Evolutionary conservation across 2,888 invertebrate genomes (phyloP).

Genomic region (Tiliacea aurago): DNA sequence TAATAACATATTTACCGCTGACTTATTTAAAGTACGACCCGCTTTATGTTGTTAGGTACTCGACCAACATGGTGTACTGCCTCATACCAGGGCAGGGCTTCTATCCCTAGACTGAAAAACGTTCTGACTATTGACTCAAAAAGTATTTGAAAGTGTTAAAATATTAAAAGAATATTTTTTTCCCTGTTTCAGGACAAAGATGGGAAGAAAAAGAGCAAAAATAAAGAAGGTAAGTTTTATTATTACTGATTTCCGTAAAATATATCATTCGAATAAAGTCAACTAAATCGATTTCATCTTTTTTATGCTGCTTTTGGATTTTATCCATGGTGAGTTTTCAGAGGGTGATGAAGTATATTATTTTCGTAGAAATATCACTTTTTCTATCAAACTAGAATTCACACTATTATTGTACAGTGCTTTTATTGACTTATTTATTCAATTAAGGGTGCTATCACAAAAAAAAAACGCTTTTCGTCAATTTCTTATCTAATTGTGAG

Average conservation of each 20-base stretch:
- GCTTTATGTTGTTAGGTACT: too few species aligned
- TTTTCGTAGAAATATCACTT: neutral
- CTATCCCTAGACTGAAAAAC: neutral
- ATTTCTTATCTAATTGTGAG: too few species aligned
- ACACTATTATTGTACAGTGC: neutral
- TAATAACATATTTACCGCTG: neutral
- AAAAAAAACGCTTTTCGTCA: too few species aligned
- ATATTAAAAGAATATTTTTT: conserved; percentile 55
- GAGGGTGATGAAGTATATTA: conserved; percentile 12
- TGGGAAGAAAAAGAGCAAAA: conserved; percentile 95
- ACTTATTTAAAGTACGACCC: neutral
- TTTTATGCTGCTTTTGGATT: conserved; percentile 71
- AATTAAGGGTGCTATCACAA: neutral
- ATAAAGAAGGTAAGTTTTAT: conserved; percentile 95
- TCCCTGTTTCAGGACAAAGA: conserved; percentile 94
- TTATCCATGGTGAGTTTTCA: conserved; percentile 70
- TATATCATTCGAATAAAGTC: conserved; percentile 22
- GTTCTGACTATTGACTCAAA: neutral
- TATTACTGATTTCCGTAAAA: conserved; percentile 2
- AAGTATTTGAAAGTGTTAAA: neutral
- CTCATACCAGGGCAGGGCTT: neutral
- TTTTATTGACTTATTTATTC: neutral
- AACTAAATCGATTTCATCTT: conserved; percentile 61
- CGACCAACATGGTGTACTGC: neutral
- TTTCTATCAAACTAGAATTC: neutral